These are phyloP conservation scores for Syrphus vitripennis DNA, from an alignment of 2,888 invertebrate genomes.

Conservation along the genomic window DNA sequence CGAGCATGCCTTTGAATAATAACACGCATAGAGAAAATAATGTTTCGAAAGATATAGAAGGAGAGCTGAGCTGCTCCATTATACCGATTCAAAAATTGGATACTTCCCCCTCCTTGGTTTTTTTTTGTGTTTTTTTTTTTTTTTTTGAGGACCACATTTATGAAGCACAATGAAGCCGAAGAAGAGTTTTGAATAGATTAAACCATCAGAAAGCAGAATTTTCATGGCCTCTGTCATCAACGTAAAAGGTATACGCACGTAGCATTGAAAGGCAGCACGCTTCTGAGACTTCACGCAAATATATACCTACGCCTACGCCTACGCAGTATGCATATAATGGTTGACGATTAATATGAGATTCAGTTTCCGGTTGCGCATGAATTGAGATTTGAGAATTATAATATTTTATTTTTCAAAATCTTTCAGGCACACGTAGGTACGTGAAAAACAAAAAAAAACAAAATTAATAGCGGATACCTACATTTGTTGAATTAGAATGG, in stretches of 20 bases:
- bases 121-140: background rate
- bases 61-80: background rate
- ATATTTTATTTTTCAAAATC: conserved; percentile 43
- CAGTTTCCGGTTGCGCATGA: conserved; percentile 24
- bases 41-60: background rate
- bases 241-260: conserved; percentile 39
- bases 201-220: conserved; percentile 1
- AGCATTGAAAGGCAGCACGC: conserved; percentile 33
- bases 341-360: conserved; percentile 56
- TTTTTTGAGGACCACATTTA: background rate
- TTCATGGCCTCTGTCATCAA: conserved; percentile 12
- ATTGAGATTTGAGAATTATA: conserved; percentile 56
- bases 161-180: background rate
- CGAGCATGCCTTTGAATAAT: conserved; percentile 67
- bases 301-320: background rate
- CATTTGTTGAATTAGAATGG: background rate
- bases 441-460: no score
- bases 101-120: background rate
- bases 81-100: conserved; percentile 18
- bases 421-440: conserved; percentile 55
- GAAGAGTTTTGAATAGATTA: background rate
- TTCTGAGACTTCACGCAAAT: conserved; percentile 37
- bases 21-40: conserved; percentile 42
- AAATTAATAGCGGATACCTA: conserved; percentile 49
- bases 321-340: conserved; percentile 36